Evolutionary conservation across 2,888 invertebrate genomes (phyloP).

Genomic region (Antheraea yamamai): DNA sequence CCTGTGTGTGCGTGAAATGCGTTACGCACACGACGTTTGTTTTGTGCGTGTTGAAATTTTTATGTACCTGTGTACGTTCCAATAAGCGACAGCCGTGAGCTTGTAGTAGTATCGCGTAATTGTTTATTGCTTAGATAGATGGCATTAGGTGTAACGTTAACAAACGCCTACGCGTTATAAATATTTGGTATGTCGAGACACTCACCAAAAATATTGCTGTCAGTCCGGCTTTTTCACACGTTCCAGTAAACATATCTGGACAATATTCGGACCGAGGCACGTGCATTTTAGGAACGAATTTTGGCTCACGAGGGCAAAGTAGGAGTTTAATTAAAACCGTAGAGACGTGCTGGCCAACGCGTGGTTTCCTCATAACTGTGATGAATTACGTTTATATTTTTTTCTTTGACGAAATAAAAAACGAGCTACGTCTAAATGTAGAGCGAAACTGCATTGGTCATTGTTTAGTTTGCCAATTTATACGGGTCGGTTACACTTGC

Average conservation of each 20-base stretch:
- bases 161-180: conserved; percentile 29
- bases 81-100: conserved; percentile 61
- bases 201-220: conserved; percentile 60
- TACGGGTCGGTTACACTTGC: conserved; percentile 81
- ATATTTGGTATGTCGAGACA: conserved; percentile 37
- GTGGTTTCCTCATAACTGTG: conserved; percentile 79
- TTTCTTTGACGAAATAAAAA: conserved; percentile 70
- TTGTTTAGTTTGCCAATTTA: conserved; percentile 83
- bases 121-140: conserved; percentile 71
- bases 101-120: conserved; percentile 51
- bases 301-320: conserved; percentile 64
- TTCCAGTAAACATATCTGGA: conserved; percentile 60
- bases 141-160: conserved; percentile 65
- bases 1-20: conserved; percentile 62
- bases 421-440: conserved; percentile 75
- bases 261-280: conserved; percentile 54
- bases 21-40: conserved; percentile 66
- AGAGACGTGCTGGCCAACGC: conserved; percentile 76
- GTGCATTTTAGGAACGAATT: conserved; percentile 58
- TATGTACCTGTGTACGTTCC: conserved; percentile 65
- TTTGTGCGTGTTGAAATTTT: conserved; percentile 69
- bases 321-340: conserved; percentile 69
- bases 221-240: conserved; percentile 54
- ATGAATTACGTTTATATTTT: conserved; percentile 69
- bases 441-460: conserved; percentile 76